A percentile compares a stretch with the other conserved stretches of the same genome.
Conservation (phyloP, 1,140 invertebrate species). For the Drosophila triauraria region DNA sequence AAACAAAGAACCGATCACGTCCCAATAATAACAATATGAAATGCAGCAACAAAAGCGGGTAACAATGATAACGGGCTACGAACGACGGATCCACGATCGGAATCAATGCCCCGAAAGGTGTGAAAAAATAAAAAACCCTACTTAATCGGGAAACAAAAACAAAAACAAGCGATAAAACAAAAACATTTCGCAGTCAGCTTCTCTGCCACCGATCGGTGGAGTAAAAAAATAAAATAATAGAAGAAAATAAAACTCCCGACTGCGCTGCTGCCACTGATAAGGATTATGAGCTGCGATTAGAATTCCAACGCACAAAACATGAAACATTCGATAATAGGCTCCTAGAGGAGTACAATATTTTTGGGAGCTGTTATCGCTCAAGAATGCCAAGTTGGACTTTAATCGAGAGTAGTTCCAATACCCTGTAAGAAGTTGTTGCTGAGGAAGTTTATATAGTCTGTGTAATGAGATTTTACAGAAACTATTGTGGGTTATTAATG, state of each 20-base stretch:
- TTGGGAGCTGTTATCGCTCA: conserved; percentile 43
- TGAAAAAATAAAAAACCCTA: conserved; percentile 24
- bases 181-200: neutral
- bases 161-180: neutral
- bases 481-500: too few relatives aligned
- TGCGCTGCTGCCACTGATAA: conserved; percentile 41
- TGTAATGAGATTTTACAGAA: neutral
- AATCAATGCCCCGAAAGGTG: conserved; percentile 49
- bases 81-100: conserved; percentile 23
- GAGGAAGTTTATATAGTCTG: neutral
- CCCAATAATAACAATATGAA: conserved; percentile 50
- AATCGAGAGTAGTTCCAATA: conserved; percentile 41
- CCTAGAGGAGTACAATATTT: conserved; percentile 32
- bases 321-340: conserved; percentile 56
- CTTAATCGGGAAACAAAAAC: neutral
- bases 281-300: conserved; percentile 53
- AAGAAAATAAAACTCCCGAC: conserved; percentile 6
- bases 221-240: neutral
- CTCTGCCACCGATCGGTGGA: neutral
- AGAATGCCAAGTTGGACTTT: conserved; percentile 49
- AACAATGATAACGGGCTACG: conserved; percentile 45
- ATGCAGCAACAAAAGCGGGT: conserved; percentile 46
- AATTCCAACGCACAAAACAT: conserved; percentile 38
- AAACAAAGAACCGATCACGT: conserved; percentile 50
- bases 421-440: neutral